Evolutionary conservation across 2,113 vertebrate species (phyloP).

Genomic region (Melanocharis versteri): DNA sequence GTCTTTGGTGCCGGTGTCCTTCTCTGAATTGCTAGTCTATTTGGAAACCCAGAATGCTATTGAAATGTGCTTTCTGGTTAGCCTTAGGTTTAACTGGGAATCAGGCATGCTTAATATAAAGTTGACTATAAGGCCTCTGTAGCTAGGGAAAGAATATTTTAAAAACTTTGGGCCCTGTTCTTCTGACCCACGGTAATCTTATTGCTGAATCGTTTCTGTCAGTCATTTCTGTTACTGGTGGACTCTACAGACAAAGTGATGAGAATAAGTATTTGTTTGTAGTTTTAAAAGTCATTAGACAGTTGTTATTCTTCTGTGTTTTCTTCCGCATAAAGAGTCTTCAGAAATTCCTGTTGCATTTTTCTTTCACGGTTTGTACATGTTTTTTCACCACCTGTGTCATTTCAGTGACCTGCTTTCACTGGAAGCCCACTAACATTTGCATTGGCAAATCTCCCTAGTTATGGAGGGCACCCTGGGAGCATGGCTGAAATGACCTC

Average conservation of each 20-base stretch:
- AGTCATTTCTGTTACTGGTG: background rate
- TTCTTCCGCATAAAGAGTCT: background rate
- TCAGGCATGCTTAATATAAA: background rate
- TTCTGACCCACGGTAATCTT: background rate
- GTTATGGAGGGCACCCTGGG: background rate
- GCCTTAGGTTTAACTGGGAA: background rate
- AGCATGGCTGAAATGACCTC: background rate
- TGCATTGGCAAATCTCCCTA: background rate
- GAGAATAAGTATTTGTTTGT: background rate
- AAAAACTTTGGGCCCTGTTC: background rate
- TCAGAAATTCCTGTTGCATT: background rate
- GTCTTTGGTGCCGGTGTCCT: background rate
- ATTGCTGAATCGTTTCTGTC: background rate
- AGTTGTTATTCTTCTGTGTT: background rate
- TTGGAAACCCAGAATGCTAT: background rate
- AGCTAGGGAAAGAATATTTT: background rate
- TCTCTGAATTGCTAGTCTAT: background rate
- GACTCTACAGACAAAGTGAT: background rate
- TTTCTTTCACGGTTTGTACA: background rate
- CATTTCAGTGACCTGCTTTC: background rate
- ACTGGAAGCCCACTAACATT: background rate
- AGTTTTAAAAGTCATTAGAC: background rate
- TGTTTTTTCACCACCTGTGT: background rate
- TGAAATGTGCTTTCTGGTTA: background rate
- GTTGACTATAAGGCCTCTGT: background rate